Base-by-base conservation (phyloP, 2,797 vertebrate genomes). In the Macrochelys suwanniensis region DNA sequence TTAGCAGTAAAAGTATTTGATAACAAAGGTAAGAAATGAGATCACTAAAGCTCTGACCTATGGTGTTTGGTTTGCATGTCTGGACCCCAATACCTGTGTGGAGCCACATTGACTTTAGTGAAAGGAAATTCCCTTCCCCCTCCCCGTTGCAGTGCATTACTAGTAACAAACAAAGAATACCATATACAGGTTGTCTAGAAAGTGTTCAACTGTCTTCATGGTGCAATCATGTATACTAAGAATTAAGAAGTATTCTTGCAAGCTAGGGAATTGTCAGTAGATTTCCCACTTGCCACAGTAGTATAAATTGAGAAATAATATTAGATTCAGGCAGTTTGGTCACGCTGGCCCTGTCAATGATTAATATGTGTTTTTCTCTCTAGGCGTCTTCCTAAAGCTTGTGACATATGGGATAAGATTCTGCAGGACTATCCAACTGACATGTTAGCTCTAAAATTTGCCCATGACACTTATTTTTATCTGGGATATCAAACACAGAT, bases 381-480 rank as follows among this genome's bases (percentile, higher is more conserved):
- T 37, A 99, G 99, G 84, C 97, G 98, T 85, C 98, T 99, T 45
- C 96, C 97, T 0, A 98, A 98, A 96, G 99, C 99, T 83, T 98
- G 98, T 59, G 97, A 98, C 5, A 77, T 97, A 0, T 99, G 99
- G 99, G 99, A 99, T 17, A 97, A 98, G 95, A 99, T 99, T 93
- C 98, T 99, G 49, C 95, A 98, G 37, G 98, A 98, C 80, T 98
- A 99, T 93, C 99, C 99, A 2, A 99, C 99, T 1, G 99, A 99
- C 91, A 77, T 99, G 97, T 88, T 99, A 94, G 99, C 99, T 25
- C 97, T 99, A 76, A 99, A 98, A 95, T 99, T 99, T 84, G 97
- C 99, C 87, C 99, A 99, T 0, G 99, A 99, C 42, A 83, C 98
- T 65, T 99, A 99, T 80, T 99, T 99, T 97, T 99, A 99, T 97